Conservation (phyloP, 2,888 invertebrate genomes). For the Belgica antarctica region DNA sequence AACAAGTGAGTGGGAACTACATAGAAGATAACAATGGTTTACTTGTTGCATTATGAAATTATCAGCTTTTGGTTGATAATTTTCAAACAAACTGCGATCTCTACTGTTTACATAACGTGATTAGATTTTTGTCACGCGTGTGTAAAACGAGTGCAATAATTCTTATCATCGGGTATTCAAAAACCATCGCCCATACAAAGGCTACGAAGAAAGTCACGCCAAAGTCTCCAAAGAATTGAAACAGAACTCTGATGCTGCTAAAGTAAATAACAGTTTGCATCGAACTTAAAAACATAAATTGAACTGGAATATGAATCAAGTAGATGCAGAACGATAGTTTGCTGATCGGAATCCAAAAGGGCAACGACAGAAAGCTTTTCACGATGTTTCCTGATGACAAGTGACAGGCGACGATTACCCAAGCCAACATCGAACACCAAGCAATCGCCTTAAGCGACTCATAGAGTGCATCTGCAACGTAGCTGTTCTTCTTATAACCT, state of each 20-base stretch:
- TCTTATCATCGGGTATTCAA: conserved; percentile 35
- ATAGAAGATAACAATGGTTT: no score
- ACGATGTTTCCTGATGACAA: conserved; percentile 6
- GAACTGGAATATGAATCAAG: conserved; percentile 30
- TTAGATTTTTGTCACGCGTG: no score
- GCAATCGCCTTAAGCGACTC: background rate
- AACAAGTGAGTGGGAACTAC: no score
- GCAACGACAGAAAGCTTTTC: conserved; percentile 21
- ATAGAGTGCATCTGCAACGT: conserved; percentile 23
- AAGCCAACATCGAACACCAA: conserved; percentile 11
- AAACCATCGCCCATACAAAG: conserved; percentile 16
- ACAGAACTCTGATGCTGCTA: background rate
- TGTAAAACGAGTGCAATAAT: conserved; percentile 9
- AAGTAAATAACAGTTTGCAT: conserved; percentile 12
- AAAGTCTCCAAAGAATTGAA: conserved; percentile 35
- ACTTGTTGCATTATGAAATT: no score
- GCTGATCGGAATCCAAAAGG: conserved; percentile 35
- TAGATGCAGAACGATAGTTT: conserved; percentile 40
- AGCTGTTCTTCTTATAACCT: conserved; percentile 9
- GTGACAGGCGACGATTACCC: conserved; percentile 23
- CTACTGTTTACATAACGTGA: no score
- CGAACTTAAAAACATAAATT: conserved; percentile 19
- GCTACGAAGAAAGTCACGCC: conserved; percentile 4
- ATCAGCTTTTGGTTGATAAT: no score
- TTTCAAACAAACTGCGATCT: no score